Evolutionary conservation across 2,113 vertebrate species (phyloP), one percentile per base, ranked within the genome.

Genomic region (Rhagologus leucostigma): DNA sequence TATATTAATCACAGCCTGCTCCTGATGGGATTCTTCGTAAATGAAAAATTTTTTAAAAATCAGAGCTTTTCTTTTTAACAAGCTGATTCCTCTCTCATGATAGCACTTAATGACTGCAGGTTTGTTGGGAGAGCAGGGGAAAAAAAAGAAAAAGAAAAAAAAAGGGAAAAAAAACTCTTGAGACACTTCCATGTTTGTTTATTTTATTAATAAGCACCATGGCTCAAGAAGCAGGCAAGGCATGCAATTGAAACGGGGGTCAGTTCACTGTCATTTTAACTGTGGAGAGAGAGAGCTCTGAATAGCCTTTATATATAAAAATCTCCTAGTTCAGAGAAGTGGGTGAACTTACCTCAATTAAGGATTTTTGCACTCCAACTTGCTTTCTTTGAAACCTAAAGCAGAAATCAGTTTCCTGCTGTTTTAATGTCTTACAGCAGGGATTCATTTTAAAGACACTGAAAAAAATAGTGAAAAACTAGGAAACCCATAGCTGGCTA

Each of bases 1-100:
- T 65, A 50, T 97, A 98, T 98, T 98, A 98, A 98, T 98, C 98
- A 98, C 95, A 98, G 97, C 92, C 96, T 96, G 81, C 63, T 98
- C 96, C 92, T 98, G 86, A 97, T 96, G 92, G 95, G 89, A 97
- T 97, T 98, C 93, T 97, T 97, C 84, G 59, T 32, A 74, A 95
- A 91, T 86, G 73, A 95, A 86, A 84, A 47, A 69, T 52, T 78
- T 68, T 68, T 69, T 4, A 70, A 81, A 81, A 84, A 91, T n/a
- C 81, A 90, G 82, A 89, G 93, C 60, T 96, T 97, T 97, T 97
- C 87, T 97, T 97, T 92, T 85, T 52, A 96, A 94, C 76, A 97
- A 94, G 89, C 92, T 7, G 9, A 88, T 97, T 97, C 95, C 94
- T 96, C 95, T 97, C 89, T 90, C 87, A 90, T 11, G 87, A 96